A percentile compares a stretch with the other conserved stretches of the same genome.
Evolutionary conservation across 2,797 vertebrate species (phyloP).

Genomic region (Premnoplex brunnescens): DNA sequence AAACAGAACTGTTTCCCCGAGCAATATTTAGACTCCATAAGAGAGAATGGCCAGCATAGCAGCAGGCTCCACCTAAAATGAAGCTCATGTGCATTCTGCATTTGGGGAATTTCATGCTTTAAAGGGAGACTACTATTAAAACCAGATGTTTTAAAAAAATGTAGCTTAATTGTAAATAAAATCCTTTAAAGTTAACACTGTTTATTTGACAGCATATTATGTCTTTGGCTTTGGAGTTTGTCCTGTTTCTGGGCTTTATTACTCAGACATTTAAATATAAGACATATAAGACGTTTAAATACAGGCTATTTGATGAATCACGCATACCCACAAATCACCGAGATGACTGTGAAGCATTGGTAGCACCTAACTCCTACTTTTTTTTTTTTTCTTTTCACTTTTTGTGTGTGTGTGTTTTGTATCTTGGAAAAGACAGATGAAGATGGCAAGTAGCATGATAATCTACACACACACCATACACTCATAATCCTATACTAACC

Average conservation of each 20-base stretch:
- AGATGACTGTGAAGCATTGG: not conserved
- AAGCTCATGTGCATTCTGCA: not conserved
- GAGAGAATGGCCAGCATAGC: not conserved
- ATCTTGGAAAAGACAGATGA: not conserved
- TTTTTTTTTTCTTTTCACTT: not conserved
- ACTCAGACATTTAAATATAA: not conserved
- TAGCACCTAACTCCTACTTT: not conserved
- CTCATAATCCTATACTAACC: accelerated
- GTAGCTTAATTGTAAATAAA: not conserved
- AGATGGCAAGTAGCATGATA: not conserved
- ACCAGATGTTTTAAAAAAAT: not conserved
- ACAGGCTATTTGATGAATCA: not conserved
- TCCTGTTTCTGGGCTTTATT: not conserved
- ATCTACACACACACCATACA: not conserved
- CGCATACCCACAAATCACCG: not conserved
- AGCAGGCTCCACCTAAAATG: not conserved
- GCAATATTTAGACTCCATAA: not conserved
- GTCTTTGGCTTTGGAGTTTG: not conserved
- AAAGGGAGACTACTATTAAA: not conserved
- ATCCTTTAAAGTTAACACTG: not conserved
- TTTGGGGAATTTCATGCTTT: not conserved
- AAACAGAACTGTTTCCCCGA: not conserved
- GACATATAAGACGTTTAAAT: not conserved
- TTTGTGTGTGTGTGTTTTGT: not conserved
- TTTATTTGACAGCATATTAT: not conserved